Percentiles rank a stretch among this genome's conserved stretches.
phyloP scores from a whole-genome alignment of 2,888 invertebrate species.

The Dioctria linearis region DNA sequence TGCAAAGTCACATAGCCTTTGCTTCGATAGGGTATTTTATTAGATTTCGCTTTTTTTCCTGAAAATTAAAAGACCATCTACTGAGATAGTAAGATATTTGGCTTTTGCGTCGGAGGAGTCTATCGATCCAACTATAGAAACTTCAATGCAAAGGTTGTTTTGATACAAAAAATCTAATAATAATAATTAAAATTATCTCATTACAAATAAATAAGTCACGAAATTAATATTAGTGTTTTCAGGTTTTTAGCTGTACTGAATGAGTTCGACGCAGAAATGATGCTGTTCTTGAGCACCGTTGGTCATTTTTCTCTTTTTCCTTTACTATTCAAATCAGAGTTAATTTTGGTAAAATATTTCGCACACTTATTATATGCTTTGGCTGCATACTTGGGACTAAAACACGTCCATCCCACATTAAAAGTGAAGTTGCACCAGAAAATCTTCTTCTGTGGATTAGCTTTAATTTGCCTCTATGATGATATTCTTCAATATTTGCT shows the following conservation, averaged over 20 bases:
- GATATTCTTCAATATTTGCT: slow-evolving; percentile 73
- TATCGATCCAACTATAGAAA: too few relatives aligned
- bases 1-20: too few relatives aligned
- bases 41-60: too few relatives aligned
- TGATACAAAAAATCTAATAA: background rate
- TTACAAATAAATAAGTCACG: slow-evolving; percentile 23
- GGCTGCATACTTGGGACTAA: slow-evolving; percentile 76
- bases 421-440: slow-evolving; percentile 77
- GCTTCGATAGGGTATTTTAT: too few relatives aligned
- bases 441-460: slow-evolving; percentile 80
- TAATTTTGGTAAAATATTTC: slow-evolving; percentile 81
- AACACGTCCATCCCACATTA: slow-evolving; percentile 71
- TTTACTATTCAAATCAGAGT: slow-evolving; percentile 82
- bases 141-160: too few relatives aligned
- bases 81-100: too few relatives aligned
- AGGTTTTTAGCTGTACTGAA: slow-evolving; percentile 84
- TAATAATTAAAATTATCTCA: too few relatives aligned
- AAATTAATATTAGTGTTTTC: slow-evolving; percentile 69
- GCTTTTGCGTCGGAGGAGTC: too few relatives aligned
- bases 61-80: too few relatives aligned
- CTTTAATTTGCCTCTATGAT: slow-evolving; percentile 84
- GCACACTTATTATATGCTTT: slow-evolving; percentile 77
- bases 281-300: slow-evolving; percentile 82
- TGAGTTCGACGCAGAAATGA: slow-evolving; percentile 81
- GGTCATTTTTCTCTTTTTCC: slow-evolving; percentile 95